Conservation (phyloP, 1,140 invertebrate species). For the Caerostris darwini region DNA sequence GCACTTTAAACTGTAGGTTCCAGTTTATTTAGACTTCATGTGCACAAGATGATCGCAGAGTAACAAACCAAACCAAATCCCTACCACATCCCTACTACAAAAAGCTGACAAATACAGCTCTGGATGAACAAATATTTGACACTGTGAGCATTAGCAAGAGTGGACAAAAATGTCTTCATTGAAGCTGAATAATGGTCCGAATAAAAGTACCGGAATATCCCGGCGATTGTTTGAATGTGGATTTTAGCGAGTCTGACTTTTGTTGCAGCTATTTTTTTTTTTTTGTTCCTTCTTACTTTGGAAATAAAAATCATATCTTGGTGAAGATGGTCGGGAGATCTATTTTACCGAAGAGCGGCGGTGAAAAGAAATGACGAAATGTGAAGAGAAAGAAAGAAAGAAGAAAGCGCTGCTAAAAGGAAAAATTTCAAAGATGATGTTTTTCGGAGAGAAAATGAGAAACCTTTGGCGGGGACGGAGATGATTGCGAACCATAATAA, state of each 20-base stretch:
- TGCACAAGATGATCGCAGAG: no score
- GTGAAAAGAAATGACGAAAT: conserved; percentile 14
- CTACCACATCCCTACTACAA: no score
- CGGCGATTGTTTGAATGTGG: conserved; percentile 44
- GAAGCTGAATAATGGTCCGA: not conserved
- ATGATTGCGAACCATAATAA: conserved; percentile 35
- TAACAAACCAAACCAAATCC: no score
- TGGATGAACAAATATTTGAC: no score
- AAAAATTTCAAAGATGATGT: conserved; percentile 53
- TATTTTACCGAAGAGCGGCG: not conserved
- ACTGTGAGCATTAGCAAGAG: not conserved
- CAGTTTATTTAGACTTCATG: no score
- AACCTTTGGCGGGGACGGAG: conserved; percentile 51
- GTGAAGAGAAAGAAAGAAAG: not conserved
- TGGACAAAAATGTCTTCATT: conserved; percentile 5
- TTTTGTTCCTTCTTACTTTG: not conserved
- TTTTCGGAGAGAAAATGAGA: conserved; percentile 58
- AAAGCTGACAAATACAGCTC: no score
- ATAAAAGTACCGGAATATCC: not conserved
- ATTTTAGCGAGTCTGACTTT: conserved; percentile 20
- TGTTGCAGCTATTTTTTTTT: not conserved
- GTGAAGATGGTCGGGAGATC: not conserved
- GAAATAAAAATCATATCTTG: conserved; percentile 52
- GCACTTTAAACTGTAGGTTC: no score
- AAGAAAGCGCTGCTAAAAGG: not conserved